Conservation (phyloP, 2,113 vertebrate genomes). For the Cercopithecus mona region DNA sequence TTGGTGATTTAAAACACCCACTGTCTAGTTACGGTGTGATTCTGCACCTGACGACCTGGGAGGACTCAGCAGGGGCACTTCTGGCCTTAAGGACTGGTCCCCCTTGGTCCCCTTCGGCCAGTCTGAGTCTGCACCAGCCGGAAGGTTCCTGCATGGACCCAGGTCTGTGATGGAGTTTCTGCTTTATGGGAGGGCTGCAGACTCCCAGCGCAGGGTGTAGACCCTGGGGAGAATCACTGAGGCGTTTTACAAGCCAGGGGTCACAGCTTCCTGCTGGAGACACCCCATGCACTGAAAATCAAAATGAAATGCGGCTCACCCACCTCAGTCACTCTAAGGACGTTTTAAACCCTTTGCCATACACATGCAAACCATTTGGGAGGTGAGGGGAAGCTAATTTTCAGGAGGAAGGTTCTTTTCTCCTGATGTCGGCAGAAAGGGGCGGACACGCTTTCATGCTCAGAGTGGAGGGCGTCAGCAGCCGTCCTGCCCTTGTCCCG, state of each 20-base stretch:
- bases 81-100: neutral
- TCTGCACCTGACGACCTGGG: neutral
- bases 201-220: neutral
- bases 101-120: too few relatives aligned
- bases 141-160: too few relatives aligned
- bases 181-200: neutral
- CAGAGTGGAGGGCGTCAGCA: neutral
- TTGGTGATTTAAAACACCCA: rapidly evolving
- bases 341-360: neutral
- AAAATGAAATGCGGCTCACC: rapidly evolving
- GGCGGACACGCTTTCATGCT: too few relatives aligned
- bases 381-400: neutral
- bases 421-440: neutral
- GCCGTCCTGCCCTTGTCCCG: neutral
- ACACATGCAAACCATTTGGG: neutral
- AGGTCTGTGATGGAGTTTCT: too few relatives aligned
- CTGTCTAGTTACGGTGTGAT: rapidly evolving
- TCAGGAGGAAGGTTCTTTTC: too few relatives aligned
- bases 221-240: rapidly evolving
- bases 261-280: too few relatives aligned
- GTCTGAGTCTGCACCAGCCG: rapidly evolving
- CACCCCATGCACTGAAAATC: too few relatives aligned
- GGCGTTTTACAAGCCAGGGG: neutral
- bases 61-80: rapidly evolving
- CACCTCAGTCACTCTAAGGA: neutral